Base-by-base conservation (phyloP, 2,113 vertebrate species). In the Brienomyrus longianalis region DNA sequence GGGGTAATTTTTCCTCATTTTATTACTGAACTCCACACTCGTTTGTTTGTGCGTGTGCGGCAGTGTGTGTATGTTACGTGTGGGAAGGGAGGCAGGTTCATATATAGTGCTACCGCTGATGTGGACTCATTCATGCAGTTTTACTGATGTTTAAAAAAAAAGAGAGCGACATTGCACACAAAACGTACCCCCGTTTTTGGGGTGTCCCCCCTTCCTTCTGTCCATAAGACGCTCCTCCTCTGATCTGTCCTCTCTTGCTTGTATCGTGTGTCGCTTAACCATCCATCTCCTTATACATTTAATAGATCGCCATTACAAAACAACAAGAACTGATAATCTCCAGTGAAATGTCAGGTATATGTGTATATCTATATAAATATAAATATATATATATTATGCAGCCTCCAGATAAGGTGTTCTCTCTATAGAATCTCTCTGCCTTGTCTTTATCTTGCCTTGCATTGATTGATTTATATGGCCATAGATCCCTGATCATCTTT, bases 381-480 rank as follows among this genome's bases (percentile, higher is more conserved):
- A 31, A 31, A 31, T 31, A 39, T 39, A 0, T 87, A 89, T 74
- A 31, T 27, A 31, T 31, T 70, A 70, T 31, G 59, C 19, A 5
- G 48, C n/a, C 31, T 5, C 62, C 66, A 13, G 90, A 87, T 88
- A 62, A 4, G 48, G 62, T 83, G 91, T 70, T n/a, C 19, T 90
- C 84, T 51, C 45, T 35, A 27, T 83, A 77, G 52, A 31, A 6
- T 50, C 3, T n/a, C 27, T n/a, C 8, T 88, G 39, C 11, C 83
- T n/a, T 80, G 56, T 88, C 83, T 43, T 56, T 62, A 52, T 39
- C 31, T 5, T 39, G 52, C 59, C 90, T 89, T 90, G 89, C 90
- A 93, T 94, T 95, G 92, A 94, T 92, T 93, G 27, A 89, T 88
- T 90, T 88, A 43, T 87, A 88, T 88, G 91, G 90, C 88, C 48